These are phyloP conservation scores for Cotesia congregata DNA, from an alignment of 2,888 invertebrate species.

Conservation along the genomic window DNA sequence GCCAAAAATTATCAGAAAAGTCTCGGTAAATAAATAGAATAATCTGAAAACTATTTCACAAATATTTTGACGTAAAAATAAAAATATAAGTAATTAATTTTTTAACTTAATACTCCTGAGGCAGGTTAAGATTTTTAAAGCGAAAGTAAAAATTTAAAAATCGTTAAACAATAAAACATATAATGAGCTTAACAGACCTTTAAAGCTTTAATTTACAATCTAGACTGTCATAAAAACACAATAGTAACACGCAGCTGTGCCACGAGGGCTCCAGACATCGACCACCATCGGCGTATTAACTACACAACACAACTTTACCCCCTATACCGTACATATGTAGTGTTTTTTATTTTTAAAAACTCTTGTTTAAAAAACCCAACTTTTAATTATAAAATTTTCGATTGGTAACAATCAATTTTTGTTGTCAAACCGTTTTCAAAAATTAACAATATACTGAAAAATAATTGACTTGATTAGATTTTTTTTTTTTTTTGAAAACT, in stretches of 20 bases:
- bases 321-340: not conserved
- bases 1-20: constrained; percentile 13
- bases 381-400: not conserved
- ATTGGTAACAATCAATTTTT: too few relatives aligned
- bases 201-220: constrained; percentile 33
- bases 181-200: constrained; percentile 25
- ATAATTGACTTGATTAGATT: too few relatives aligned
- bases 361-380: not conserved
- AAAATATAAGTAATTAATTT: not conserved
- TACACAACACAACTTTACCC: not conserved
- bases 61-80: not conserved
- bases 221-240: constrained; percentile 50
- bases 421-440: too few relatives aligned
- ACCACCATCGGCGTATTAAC: constrained; percentile 24
- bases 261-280: constrained; percentile 44
- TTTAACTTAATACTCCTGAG: not conserved
- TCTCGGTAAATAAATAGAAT: not conserved
- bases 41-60: not conserved
- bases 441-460: too few relatives aligned
- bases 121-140: not conserved
- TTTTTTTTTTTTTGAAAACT: too few relatives aligned
- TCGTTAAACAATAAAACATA: not conserved
- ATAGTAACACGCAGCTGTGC: constrained; percentile 50
- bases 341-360: not conserved
- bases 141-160: not conserved